Conservation (phyloP, 2,113 vertebrate species). For the Brachypteracias leptosomus region DNA sequence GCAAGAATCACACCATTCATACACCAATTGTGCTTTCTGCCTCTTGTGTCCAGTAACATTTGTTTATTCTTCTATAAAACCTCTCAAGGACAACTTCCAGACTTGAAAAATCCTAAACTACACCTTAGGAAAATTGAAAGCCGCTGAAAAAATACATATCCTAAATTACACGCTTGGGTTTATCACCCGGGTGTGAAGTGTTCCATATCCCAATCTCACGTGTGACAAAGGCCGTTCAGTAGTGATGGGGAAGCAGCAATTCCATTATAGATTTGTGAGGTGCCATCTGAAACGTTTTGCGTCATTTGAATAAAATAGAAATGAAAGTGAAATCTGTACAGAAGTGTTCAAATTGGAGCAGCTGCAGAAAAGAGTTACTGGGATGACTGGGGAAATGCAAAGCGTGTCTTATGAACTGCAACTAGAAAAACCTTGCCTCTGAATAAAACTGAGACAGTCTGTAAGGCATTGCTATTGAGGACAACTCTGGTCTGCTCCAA, state of each 20-base stretch:
- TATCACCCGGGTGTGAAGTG: background rate
- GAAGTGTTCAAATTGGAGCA: background rate
- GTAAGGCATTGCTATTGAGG: background rate
- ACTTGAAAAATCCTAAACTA: background rate
- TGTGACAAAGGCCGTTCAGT: background rate
- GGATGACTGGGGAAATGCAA: background rate
- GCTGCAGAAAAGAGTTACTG: background rate
- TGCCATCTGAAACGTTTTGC: background rate
- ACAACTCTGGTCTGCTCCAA: background rate
- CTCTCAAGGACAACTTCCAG: background rate
- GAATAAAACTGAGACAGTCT: background rate
- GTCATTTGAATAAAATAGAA: background rate
- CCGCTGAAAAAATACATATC: background rate
- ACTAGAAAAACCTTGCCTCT: background rate
- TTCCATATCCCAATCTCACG: background rate
- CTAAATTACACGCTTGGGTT: background rate
- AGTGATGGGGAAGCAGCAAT: background rate
- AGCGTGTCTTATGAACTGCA: background rate
- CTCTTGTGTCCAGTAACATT: background rate
- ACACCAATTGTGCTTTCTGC: background rate
- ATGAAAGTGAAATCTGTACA: background rate
- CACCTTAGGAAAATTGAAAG: background rate
- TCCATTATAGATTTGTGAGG: background rate
- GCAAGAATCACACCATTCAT: background rate
- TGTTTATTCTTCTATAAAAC: background rate